Conservation (phyloP, 1,140 invertebrate genomes). For the Drosophila ogumai region DNA sequence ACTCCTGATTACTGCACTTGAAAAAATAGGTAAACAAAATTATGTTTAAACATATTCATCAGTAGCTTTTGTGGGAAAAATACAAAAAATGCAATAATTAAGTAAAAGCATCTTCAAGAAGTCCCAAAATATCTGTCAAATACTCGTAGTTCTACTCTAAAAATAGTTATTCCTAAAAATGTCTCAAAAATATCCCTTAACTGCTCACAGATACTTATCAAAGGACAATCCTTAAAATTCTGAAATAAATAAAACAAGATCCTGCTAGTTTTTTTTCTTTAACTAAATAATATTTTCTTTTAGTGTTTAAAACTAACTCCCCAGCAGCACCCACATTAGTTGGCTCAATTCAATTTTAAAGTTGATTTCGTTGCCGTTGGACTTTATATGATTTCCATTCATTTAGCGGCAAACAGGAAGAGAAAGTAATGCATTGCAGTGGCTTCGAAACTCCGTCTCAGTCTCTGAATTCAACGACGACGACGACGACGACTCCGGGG, state of each 20-base stretch:
- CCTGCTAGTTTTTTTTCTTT: not conserved
- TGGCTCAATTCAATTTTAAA: slow-evolving; percentile 25
- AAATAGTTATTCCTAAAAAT: not conserved
- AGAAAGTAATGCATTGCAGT: slow-evolving; percentile 74
- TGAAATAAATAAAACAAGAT: too few species aligned
- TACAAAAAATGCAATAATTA: too few species aligned
- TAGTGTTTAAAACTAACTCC: not conserved
- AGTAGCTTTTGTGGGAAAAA: not conserved
- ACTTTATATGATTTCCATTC: slow-evolving; percentile 70
- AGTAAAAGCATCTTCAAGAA: not conserved
- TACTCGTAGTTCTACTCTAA: not conserved
- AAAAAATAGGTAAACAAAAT: not conserved
- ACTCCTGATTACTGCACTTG: slow-evolving; percentile 17
- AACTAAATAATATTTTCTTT: not conserved
- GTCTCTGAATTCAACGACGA: slow-evolving; percentile 27
- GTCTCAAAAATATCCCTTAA: not conserved
- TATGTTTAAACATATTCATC: not conserved
- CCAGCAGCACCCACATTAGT: slow-evolving; percentile 35
- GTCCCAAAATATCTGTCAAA: not conserved
- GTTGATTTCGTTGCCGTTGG: slow-evolving; percentile 33
- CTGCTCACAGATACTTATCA: not conserved
- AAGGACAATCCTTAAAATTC: too few species aligned
- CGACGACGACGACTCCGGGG: slow-evolving; percentile 31
- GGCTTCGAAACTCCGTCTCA: slow-evolving; percentile 35
- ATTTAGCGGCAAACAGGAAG: slow-evolving; percentile 79